Evolutionary conservation across 2,797 vertebrate genomes (phyloP).

Genomic region (Heteromormyrus szaboi): DNA sequence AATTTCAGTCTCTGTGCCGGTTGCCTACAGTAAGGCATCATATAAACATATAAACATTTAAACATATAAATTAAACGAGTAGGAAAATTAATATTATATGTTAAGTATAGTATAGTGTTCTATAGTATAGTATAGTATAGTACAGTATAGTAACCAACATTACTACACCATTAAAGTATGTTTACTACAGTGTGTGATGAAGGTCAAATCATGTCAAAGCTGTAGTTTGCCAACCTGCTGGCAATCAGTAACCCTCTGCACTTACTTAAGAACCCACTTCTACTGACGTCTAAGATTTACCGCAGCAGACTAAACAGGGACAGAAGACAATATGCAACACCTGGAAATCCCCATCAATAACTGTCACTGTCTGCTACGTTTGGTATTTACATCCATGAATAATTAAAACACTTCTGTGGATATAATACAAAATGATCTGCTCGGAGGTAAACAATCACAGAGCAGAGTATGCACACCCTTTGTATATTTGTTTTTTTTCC

Average conservation of each 20-base stretch:
- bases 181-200: neutral
- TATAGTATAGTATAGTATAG: neutral
- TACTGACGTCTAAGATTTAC: neutral
- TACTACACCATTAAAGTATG: neutral
- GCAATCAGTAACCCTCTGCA: neutral
- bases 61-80: neutral
- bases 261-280: neutral
- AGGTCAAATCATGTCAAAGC: neutral
- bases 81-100: neutral
- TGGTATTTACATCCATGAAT: neutral
- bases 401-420: neutral
- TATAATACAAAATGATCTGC: neutral
- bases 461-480: neutral
- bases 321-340: neutral
- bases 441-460: neutral
- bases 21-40: neutral
- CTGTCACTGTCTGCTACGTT: neutral
- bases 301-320: neutral
- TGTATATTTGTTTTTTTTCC: neutral
- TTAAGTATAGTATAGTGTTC: neutral
- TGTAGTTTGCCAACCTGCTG: neutral
- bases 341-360: neutral
- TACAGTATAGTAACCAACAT: neutral
- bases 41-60: neutral
- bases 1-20: neutral